Evolutionary conservation across 2,113 vertebrate genomes (phyloP).

Genomic region (Recurvirostra avosetta): DNA sequence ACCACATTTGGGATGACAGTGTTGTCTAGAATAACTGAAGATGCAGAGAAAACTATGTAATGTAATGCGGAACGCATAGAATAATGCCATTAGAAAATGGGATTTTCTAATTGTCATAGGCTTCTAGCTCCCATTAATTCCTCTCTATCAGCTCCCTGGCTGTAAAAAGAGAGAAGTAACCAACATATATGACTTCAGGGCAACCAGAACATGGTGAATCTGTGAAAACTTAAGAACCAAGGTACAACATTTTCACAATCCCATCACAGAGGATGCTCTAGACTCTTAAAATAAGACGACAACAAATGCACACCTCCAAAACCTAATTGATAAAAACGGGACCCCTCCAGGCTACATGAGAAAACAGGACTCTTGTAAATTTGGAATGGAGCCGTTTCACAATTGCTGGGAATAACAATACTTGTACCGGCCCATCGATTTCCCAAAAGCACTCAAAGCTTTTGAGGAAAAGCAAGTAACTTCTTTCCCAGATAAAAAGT

Average conservation of each 20-base stretch:
- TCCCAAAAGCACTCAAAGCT: background rate
- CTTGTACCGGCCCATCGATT: rapidly evolving
- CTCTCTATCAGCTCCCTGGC: background rate
- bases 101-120: background rate
- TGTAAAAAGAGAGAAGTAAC: background rate
- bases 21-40: background rate
- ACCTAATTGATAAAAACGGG: background rate
- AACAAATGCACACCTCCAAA: background rate
- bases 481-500: background rate
- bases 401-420: background rate
- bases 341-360: background rate
- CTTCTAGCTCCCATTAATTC: background rate
- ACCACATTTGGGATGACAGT: background rate
- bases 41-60: background rate
- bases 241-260: background rate
- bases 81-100: background rate
- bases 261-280: background rate
- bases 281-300: background rate
- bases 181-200: background rate
- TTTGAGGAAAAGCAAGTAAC: background rate
- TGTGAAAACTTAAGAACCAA: background rate
- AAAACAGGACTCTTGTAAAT: background rate
- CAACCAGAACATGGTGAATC: too few relatives aligned
- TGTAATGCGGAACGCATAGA: rapidly evolving
- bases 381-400: background rate